These are phyloP conservation scores for Theristicus caerulescens DNA, from an alignment of 2,113 vertebrate species.

Conservation along the genomic window DNA sequence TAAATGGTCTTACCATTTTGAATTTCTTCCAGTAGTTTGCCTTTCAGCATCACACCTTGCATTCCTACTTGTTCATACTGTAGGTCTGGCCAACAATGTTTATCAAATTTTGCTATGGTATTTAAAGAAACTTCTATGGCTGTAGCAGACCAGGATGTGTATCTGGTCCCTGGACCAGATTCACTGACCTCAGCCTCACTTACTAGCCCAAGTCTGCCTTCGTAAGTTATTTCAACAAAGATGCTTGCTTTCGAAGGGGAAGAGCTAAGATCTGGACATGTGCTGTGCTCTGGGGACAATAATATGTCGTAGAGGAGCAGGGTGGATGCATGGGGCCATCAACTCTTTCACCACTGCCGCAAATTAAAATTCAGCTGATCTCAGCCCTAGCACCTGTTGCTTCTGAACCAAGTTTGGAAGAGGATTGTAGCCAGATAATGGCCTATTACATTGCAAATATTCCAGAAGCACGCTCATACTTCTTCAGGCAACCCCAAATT, in stretches of 20 bases:
- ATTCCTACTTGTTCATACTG: not conserved
- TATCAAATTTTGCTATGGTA: not conserved
- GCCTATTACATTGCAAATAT: not conserved
- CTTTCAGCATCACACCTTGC: not conserved
- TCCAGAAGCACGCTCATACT: not conserved
- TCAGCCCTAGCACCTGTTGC: not conserved
- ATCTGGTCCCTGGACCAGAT: not conserved
- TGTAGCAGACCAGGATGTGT: not conserved
- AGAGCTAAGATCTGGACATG: accelerated
- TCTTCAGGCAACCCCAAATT: not conserved
- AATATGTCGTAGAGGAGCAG: not conserved
- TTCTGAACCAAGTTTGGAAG: not conserved
- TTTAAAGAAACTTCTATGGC: not conserved
- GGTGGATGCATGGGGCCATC: not conserved
- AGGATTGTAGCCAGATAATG: not conserved
- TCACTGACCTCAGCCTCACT: not conserved
- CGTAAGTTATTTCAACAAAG: not conserved
- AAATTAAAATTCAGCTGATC: not conserved
- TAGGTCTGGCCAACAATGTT: accelerated
- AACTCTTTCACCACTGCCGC: not conserved
- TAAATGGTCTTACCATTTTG: not conserved
- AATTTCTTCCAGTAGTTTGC: not conserved
- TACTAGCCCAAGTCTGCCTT: not conserved
- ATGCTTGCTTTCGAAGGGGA: not conserved
- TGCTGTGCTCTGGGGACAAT: not conserved